Percentiles rank a stretch among this genome's conserved stretches.
These are phyloP conservation scores for Ictalurus punctatus DNA, from an alignment of 2,113 vertebrate species.

Conservation along the genomic window DNA sequence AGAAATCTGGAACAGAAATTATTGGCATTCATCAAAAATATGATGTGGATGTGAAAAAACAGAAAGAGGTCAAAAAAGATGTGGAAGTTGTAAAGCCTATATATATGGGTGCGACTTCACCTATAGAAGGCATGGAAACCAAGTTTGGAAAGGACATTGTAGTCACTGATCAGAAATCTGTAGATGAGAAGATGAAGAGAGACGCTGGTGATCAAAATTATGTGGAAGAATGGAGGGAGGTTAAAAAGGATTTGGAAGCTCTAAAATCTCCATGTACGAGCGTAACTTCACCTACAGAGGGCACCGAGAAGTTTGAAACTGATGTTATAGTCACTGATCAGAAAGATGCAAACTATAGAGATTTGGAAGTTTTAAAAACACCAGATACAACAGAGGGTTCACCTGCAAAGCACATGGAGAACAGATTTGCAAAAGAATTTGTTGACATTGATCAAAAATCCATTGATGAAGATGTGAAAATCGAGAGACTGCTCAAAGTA, in stretches of 20 bases:
- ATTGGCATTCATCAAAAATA: not conserved
- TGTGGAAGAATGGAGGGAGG: not conserved
- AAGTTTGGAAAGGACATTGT: not conserved
- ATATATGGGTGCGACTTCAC: not conserved
- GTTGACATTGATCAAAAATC: constrained; percentile 4
- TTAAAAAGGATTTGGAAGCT: not conserved
- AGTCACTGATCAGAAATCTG: not conserved
- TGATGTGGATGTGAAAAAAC: not conserved
- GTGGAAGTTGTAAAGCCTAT: constrained; percentile 1
- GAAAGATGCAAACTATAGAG: not conserved
- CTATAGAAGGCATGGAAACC: not conserved
- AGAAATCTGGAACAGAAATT: not conserved
- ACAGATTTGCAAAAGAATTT: not conserved
- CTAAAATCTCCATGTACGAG: not conserved
- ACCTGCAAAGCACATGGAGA: not conserved
- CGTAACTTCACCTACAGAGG: not conserved
- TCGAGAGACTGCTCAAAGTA: not conserved
- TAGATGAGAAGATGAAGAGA: not conserved
- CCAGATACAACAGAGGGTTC: not conserved
- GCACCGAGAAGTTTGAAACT: not conserved
- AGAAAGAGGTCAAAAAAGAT: not conserved
- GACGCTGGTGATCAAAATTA: not conserved
- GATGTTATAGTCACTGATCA: not conserved
- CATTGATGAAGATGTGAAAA: not conserved
- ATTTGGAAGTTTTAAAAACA: not conserved